Evolutionary conservation across 2,888 invertebrate species (phyloP).

Genomic region (Gari tellinella): DNA sequence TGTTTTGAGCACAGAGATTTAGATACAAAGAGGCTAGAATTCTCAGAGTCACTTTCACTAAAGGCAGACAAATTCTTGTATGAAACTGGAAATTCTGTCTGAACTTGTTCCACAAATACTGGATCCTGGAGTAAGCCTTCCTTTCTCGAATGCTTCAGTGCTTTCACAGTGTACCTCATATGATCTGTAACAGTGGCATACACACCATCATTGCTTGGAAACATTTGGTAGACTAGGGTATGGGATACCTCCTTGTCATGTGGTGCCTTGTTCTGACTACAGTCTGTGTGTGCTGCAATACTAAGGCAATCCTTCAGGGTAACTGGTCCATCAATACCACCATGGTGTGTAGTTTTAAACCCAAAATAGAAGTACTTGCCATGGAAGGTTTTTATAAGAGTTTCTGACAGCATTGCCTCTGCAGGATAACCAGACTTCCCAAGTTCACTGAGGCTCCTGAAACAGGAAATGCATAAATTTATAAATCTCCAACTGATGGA

Average conservation of each 20-base stretch:
- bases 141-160: slow-evolving; percentile 3
- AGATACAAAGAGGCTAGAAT: background rate
- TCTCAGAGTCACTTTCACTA: background rate
- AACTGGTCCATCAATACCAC: background rate
- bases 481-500: too few relatives aligned
- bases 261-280: slow-evolving; percentile 3
- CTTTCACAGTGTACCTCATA: slow-evolving; percentile 41
- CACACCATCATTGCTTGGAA: slow-evolving; percentile 32
- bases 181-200: slow-evolving; percentile 53
- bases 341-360: slow-evolving; percentile 22
- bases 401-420: slow-evolving; percentile 41
- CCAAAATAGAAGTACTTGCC: slow-evolving; percentile 63
- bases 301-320: background rate
- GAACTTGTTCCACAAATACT: too few relatives aligned
- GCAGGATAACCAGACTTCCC: slow-evolving; percentile 54
- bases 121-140: too few relatives aligned
- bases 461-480: slow-evolving; percentile 13
- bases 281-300: background rate
- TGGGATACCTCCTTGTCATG: slow-evolving; percentile 25
- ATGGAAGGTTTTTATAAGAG: slow-evolving; percentile 46
- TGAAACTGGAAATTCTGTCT: too few relatives aligned
- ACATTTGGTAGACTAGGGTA: slow-evolving; percentile 51
- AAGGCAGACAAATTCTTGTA: too few relatives aligned
- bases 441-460: slow-evolving; percentile 47
- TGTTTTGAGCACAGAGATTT: slow-evolving; percentile 24